A percentile compares a stretch with the other conserved stretches of the same genome.
These are phyloP conservation scores for Centropus unirufus DNA, from an alignment of 2,113 vertebrate genomes.

Conservation along the genomic window DNA sequence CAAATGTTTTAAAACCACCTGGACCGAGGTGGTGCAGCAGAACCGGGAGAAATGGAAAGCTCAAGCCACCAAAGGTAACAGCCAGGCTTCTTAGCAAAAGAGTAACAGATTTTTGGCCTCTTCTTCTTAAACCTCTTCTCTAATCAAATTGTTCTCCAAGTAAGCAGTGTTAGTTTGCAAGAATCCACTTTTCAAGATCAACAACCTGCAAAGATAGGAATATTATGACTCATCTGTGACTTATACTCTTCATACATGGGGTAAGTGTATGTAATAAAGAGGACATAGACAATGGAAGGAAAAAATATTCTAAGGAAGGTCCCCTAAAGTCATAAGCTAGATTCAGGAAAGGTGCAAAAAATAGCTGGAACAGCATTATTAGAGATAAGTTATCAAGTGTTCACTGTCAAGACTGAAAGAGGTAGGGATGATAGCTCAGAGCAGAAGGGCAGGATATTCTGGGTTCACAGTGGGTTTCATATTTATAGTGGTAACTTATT, in stretches of 20 bases:
- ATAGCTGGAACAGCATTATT: neutral
- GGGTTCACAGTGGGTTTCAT: neutral
- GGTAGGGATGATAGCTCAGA: neutral
- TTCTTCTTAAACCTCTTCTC: neutral
- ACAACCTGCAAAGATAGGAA: neutral
- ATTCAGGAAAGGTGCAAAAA: neutral
- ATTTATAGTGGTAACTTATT: neutral
- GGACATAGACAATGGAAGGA: neutral
- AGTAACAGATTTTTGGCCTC: neutral
- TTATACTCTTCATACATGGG: fast-evolving
- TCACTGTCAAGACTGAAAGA: neutral
- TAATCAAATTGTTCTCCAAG: neutral
- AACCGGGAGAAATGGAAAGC: constrained; percentile 95
- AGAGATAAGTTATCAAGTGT: neutral
- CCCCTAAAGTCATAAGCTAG: neutral
- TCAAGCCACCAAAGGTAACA: constrained; percentile 92
- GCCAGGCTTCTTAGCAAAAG: neutral
- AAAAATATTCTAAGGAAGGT: neutral
- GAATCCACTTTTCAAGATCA: neutral
- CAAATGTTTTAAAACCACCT: constrained; percentile 91
- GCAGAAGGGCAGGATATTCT: neutral
- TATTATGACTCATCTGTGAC: neutral
- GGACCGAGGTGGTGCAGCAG: constrained; percentile 92
- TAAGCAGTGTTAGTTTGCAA: constrained; percentile 6
- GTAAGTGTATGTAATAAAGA: neutral